Percentiles rank a stretch among this genome's conserved stretches.
Evolutionary conservation across 2,888 invertebrate genomes (phyloP).

Genomic region (Chymomyza amoena): DNA sequence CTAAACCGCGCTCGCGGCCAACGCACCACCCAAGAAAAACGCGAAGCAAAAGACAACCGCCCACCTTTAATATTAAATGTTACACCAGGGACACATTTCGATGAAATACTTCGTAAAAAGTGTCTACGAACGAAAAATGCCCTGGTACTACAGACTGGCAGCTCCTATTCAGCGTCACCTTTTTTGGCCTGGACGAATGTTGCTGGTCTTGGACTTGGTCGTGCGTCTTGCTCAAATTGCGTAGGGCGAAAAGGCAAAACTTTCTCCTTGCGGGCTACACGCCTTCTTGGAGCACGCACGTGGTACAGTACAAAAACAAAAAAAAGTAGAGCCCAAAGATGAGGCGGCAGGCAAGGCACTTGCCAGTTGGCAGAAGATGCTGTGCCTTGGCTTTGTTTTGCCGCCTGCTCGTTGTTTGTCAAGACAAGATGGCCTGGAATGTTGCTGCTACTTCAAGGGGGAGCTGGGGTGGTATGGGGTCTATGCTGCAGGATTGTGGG

Average conservation of each 20-base stretch:
- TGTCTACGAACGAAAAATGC: constrained; percentile 75
- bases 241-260: constrained; percentile 49
- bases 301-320: constrained; percentile 19
- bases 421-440: constrained; percentile 25
- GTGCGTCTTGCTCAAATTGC: constrained; percentile 49
- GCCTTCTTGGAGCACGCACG: constrained; percentile 57
- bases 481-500: constrained; percentile 11
- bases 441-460: neutral
- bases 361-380: constrained; percentile 47
- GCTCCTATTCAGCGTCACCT: constrained; percentile 34
- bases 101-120: constrained; percentile 79
- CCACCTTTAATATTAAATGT: constrained; percentile 78
- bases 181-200: constrained; percentile 27
- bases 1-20: constrained; percentile 6
- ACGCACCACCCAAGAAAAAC: constrained; percentile 22
- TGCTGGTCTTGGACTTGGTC: constrained; percentile 28
- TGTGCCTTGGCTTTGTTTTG: constrained; percentile 37
- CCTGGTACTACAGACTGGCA: constrained; percentile 22
- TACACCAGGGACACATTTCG: constrained; percentile 79
- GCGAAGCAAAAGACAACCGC: constrained; percentile 27
- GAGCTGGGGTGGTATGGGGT: too few species aligned
- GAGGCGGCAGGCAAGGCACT: constrained; percentile 16
- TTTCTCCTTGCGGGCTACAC: constrained; percentile 72
- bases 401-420: constrained; percentile 31
- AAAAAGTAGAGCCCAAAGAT: constrained; percentile 9